phyloP scores from a whole-genome alignment of 2,797 vertebrate genomes.

The Myripristis murdjan region DNA sequence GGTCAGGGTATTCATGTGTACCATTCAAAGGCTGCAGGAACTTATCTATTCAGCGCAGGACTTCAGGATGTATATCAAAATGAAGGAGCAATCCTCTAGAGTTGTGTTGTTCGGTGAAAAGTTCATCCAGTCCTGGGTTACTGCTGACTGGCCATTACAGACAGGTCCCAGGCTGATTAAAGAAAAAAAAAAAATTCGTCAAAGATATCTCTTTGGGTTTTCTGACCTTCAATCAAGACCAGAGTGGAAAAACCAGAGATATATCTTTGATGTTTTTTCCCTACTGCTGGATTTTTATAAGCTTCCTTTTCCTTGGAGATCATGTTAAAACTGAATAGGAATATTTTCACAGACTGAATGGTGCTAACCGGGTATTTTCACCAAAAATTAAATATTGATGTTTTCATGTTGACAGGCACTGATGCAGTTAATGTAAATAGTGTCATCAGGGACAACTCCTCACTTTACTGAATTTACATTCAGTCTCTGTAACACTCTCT shows the following conservation, averaged over 20 bases:
- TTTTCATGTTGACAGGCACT: constrained; percentile 43
- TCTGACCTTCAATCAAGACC: too few species aligned
- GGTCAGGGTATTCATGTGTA: too few species aligned
- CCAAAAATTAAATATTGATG: constrained; percentile 49
- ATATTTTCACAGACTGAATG: constrained; percentile 14
- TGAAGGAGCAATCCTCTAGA: background rate
- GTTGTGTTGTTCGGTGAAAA: background rate
- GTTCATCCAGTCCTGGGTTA: background rate
- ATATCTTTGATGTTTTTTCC: too few species aligned
- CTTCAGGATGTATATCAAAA: too few species aligned
- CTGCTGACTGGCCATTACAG: background rate
- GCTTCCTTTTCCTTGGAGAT: background rate
- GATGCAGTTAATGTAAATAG: constrained; percentile 59
- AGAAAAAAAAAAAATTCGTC: background rate
- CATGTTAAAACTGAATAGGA: constrained; percentile 15
- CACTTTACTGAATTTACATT: constrained; percentile 42
- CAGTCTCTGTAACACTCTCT: background rate
- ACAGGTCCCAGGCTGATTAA: background rate
- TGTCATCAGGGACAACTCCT: constrained; percentile 56
- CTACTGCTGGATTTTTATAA: too few species aligned
- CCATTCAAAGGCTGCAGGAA: too few species aligned
- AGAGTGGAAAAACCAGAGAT: too few species aligned
- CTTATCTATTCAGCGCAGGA: too few species aligned
- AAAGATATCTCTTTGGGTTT: background rate
- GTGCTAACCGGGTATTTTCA: background rate